Percentiles rank a stretch among this genome's conserved stretches.
Evolutionary conservation across 2,797 vertebrate species (phyloP).

Genomic region (Lutjanus campechanus): DNA sequence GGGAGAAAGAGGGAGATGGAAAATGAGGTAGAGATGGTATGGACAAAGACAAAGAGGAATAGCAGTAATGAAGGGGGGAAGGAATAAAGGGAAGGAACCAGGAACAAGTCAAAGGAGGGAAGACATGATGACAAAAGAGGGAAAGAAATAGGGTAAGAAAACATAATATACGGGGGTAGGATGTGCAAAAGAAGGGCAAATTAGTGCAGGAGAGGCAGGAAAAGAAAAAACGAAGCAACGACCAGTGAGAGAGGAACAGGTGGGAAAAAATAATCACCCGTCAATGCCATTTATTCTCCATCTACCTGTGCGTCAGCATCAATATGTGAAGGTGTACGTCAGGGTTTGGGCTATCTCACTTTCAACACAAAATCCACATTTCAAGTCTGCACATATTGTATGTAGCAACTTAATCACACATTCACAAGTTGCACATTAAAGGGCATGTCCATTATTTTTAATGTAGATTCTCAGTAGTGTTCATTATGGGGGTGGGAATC

Average conservation of each 20-base stretch:
- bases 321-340: constrained; percentile 26
- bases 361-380: constrained; percentile 54
- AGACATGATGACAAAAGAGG: constrained; percentile 47
- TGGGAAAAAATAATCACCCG: constrained; percentile 47
- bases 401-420: background rate
- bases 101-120: constrained; percentile 15
- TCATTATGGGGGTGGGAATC: too few species aligned
- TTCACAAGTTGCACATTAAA: background rate
- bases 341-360: constrained; percentile 73
- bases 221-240: constrained; percentile 54
- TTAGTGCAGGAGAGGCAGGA: constrained; percentile 70
- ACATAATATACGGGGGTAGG: constrained; percentile 40
- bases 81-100: constrained; percentile 21
- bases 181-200: constrained; percentile 64
- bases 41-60: constrained; percentile 31
- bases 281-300: constrained; percentile 60
- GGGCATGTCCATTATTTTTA: too few species aligned
- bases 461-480: too few species aligned
- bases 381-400: background rate
- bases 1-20: background rate
- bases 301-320: constrained; percentile 53
- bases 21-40: constrained; percentile 11
- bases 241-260: constrained; percentile 55
- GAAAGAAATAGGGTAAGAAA: constrained; percentile 49
- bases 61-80: constrained; percentile 23